Percentiles rank a stretch among this genome's conserved stretches.
These are phyloP conservation scores for Percina caprodes DNA, from an alignment of 2,113 vertebrate species.

Conservation along the genomic window DNA sequence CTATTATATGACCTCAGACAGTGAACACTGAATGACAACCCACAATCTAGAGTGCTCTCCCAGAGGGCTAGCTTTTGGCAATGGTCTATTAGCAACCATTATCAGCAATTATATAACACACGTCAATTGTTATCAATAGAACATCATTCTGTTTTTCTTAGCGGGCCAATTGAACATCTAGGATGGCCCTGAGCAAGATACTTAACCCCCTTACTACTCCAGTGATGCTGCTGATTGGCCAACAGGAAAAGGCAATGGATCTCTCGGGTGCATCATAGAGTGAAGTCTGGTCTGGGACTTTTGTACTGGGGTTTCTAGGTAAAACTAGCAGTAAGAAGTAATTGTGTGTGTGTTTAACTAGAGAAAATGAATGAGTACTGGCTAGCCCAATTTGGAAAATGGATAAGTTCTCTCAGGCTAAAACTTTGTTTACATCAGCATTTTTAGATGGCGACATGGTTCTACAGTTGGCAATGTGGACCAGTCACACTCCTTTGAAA, in stretches of 20 bases:
- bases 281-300: background rate
- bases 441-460: too few species aligned
- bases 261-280: background rate
- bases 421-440: too few species aligned
- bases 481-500: too few species aligned
- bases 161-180: conserved; percentile 16
- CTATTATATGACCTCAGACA: background rate
- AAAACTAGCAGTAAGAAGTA: background rate
- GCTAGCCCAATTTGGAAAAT: background rate
- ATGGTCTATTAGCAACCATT: conserved; percentile 34
- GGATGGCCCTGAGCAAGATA: conserved; percentile 31
- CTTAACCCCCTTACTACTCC: background rate
- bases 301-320: background rate
- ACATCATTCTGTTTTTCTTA: background rate
- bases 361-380: background rate
- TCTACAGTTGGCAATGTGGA: too few species aligned
- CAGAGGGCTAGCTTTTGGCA: conserved; percentile 33
- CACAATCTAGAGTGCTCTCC: conserved; percentile 17
- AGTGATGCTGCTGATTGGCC: background rate
- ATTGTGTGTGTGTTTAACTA: background rate
- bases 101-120: conserved; percentile 51
- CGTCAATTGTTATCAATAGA: conserved; percentile 10
- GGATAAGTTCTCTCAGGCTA: background rate
- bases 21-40: conserved; percentile 40
- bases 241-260: background rate